Evolutionary conservation across 2,888 invertebrate species (phyloP).

Genomic region (Drosophila kanekoi): DNA sequence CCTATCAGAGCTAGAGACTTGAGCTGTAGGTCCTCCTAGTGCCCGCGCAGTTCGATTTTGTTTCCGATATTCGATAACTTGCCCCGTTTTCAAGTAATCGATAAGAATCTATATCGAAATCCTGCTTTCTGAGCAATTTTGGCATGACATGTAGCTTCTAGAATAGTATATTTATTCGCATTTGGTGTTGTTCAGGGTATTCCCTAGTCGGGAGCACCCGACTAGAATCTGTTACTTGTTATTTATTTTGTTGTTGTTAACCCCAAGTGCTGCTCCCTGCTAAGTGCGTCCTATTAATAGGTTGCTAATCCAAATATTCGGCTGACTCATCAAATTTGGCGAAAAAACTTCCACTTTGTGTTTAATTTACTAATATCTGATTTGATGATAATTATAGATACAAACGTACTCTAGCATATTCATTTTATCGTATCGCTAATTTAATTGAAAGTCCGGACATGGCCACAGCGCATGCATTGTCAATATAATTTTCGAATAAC

Average conservation of each 20-base stretch:
- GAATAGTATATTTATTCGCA: no score
- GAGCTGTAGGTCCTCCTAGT: no score
- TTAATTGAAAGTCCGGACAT: slow-evolving; percentile 2
- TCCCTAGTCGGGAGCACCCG: no score
- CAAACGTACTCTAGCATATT: neutral
- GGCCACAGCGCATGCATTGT: slow-evolving; percentile 6
- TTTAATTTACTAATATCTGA: slow-evolving; percentile 3
- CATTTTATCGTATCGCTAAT: slow-evolving; percentile 3
- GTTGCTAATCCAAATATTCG: slow-evolving; percentile 8
- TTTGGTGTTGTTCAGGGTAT: no score
- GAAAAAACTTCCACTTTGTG: slow-evolving; percentile 12
- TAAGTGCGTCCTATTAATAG: slow-evolving; percentile 26
- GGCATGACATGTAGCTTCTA: no score
- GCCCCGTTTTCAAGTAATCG: no score
- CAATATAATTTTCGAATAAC: slow-evolving; percentile 4
- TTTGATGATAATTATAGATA: neutral
- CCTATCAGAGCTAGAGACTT: no score
- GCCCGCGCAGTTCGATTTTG: no score
- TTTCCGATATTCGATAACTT: no score
- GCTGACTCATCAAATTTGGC: slow-evolving; percentile 30
- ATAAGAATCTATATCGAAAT: no score
- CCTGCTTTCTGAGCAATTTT: no score
- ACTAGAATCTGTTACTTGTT: no score
- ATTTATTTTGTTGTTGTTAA: neutral
- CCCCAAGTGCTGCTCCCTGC: neutral